These are phyloP conservation scores for Rhynchophorus ferrugineus DNA, from an alignment of 1,140 invertebrate genomes.

Conservation along the genomic window DNA sequence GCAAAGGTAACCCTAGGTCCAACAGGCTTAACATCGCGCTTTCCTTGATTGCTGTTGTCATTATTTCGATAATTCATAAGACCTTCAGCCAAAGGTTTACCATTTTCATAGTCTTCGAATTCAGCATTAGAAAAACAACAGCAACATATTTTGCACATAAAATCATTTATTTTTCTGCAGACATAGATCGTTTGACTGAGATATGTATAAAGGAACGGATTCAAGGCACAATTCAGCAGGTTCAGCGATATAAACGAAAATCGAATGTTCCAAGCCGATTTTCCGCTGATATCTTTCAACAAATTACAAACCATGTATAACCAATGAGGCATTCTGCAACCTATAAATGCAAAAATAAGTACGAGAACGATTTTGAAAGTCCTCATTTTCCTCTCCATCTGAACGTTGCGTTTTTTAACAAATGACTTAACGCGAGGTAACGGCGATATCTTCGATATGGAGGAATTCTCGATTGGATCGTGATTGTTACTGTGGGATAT, in stretches of 20 bases:
- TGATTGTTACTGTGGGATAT: conserved; percentile 12
- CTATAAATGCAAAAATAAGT: conserved; percentile 46
- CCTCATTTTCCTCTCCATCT: conserved; percentile 43
- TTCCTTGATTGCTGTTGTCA: background rate
- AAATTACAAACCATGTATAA: conserved; percentile 43
- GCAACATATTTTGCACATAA: conserved; percentile 31
- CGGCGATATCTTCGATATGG: conserved; percentile 23
- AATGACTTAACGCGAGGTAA: conserved; percentile 5
- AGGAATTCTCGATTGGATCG: conserved; percentile 23
- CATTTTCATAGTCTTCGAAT: conserved; percentile 36
- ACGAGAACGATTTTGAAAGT: conserved; percentile 48
- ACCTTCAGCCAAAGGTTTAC: conserved; percentile 28
- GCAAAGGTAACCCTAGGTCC: conserved; percentile 5
- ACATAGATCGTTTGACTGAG: conserved; percentile 43
- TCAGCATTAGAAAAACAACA: conserved; percentile 34
- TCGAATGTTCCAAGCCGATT: conserved; percentile 42
- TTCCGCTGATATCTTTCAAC: conserved; percentile 11
- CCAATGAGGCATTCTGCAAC: conserved; percentile 48
- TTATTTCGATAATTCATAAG: conserved; percentile 7
- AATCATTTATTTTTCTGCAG: conserved; percentile 22
- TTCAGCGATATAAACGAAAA: conserved; percentile 43
- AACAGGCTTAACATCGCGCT: background rate
- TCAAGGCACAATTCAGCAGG: conserved; percentile 45
- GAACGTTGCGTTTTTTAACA: conserved; percentile 22
- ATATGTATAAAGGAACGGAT: conserved; percentile 52